Conservation (phyloP, 1,140 invertebrate genomes). For the Eciton burchellii region DNA sequence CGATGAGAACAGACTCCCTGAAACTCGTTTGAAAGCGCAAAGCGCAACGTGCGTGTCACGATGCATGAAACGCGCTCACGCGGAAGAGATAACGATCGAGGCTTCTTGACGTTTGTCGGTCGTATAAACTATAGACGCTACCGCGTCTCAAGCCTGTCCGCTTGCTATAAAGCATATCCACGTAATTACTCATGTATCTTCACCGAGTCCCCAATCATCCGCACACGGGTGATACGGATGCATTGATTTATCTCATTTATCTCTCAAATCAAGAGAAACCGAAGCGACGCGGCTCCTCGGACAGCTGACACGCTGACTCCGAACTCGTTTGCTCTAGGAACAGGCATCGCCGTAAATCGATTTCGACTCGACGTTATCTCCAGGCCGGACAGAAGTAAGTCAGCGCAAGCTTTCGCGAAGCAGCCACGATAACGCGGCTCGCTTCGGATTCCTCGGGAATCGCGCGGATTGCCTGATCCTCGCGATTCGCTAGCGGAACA, state of each 20-base stretch:
- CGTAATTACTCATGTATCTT: constrained; percentile 50
- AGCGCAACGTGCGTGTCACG: constrained; percentile 25
- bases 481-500: too few relatives aligned
- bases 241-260: constrained; percentile 53
- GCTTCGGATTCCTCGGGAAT: constrained; percentile 10
- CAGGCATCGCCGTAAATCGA: constrained; percentile 40
- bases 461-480: too few relatives aligned
- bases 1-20: not conserved
- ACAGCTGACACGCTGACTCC: constrained; percentile 30
- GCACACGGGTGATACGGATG: constrained; percentile 54
- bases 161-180: constrained; percentile 17
- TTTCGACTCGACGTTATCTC: constrained; percentile 25
- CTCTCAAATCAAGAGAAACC: constrained; percentile 21
- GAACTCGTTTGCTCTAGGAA: constrained; percentile 32
- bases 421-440: not conserved
- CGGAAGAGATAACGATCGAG: constrained; percentile 38
- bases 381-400: constrained; percentile 9
- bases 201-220: constrained; percentile 62
- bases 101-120: constrained; percentile 41
- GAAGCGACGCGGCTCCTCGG: constrained; percentile 39
- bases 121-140: constrained; percentile 40
- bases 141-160: too few relatives aligned
- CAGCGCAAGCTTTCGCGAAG: not conserved
- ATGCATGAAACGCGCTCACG: constrained; percentile 28
- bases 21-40: constrained; percentile 22